Base-by-base conservation (phyloP, 2,113 vertebrate genomes). In the Eurypyga helias region DNA sequence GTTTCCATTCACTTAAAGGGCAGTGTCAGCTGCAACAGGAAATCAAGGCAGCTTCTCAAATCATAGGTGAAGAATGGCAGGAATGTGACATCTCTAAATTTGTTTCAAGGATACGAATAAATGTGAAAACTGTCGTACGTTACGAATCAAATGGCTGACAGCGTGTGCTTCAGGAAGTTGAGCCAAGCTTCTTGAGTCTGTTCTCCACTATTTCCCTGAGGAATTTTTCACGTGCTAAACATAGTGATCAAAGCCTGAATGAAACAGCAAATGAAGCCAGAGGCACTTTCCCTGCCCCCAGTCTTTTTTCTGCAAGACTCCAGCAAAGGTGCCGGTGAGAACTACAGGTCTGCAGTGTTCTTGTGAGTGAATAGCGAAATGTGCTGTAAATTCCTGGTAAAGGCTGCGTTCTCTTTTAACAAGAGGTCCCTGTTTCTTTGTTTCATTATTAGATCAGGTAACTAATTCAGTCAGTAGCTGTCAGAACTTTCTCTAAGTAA, bases 11-110 rank as follows among this genome's bases (percentile, higher is more conserved):
- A 87, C 76, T 97, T 97, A 96, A 96, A 97, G 88, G 90, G 93
- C 96, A 97, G 92, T 93, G 95, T 97, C 97, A 96, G 97, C 97
- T 96, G 97, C 96, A 95, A 90, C 76, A 94, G 95, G 96, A 97
- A 97, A 94, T 97, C 95, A 75, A 90, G 96, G 88, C 95, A 94
- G 95, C 96, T 94, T 96, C 97, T 96, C 95, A 92, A 93, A 96
- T 96, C 97, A 92, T 88, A 95, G 85, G 93, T 97, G 90, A 95
- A 96, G 97, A 96, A 97, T 96, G 96, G 96, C 89, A 96, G 72
- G 95, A 94, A 97, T 97, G 95, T 95, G 92, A 83, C 93, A 87
- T 96, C 93, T 96, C 96, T 96, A 97, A 96, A 97, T 96, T 90
- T 97, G 92, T 95, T 97, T 90, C 93, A 95, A 94, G 92, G 97